phyloP scores from a whole-genome alignment of 2,113 vertebrate species.

The Lipophrys pholis region DNA sequence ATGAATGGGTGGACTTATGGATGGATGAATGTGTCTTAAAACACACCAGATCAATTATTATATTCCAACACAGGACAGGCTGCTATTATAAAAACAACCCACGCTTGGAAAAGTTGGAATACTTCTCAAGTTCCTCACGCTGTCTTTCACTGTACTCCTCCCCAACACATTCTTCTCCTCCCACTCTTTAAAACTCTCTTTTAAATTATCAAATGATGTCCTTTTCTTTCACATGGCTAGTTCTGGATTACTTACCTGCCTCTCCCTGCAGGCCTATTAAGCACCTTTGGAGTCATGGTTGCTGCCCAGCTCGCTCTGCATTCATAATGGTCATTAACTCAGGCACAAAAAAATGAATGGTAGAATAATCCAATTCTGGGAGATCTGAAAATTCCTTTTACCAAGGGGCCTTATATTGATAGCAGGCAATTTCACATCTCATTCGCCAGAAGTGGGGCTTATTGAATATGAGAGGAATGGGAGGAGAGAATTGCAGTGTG shows the following conservation, averaged over 20 bases:
- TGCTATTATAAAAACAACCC: no score
- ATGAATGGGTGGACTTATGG: no score
- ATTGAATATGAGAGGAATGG: conserved; percentile 76
- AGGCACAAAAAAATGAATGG: conserved; percentile 67
- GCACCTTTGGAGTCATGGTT: conserved; percentile 62
- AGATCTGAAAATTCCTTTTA: conserved; percentile 75
- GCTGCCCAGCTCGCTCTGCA: conserved; percentile 58
- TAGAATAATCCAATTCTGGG: conserved; percentile 77
- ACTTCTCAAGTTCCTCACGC: neutral
- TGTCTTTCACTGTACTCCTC: neutral
- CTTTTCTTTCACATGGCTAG: conserved; percentile 58
- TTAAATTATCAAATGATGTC: conserved; percentile 56
- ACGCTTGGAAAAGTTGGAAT: no score
- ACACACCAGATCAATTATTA: no score
- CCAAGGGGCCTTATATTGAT: conserved; percentile 67
- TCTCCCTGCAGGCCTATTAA: conserved; percentile 61
- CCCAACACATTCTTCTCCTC: neutral
- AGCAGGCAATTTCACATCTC: conserved; percentile 81
- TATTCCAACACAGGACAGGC: no score
- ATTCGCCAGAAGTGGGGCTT: conserved; percentile 73
- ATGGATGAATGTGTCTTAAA: no score
- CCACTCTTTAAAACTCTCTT: conserved; percentile 47
- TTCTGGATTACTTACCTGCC: conserved; percentile 63
- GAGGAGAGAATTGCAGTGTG: conserved; percentile 59
- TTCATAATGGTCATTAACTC: conserved; percentile 80